Evolutionary conservation across 2,888 invertebrate genomes (phyloP), one percentile per base, ranked within the genome.

Genomic region (Anarsia innoxiella): DNA sequence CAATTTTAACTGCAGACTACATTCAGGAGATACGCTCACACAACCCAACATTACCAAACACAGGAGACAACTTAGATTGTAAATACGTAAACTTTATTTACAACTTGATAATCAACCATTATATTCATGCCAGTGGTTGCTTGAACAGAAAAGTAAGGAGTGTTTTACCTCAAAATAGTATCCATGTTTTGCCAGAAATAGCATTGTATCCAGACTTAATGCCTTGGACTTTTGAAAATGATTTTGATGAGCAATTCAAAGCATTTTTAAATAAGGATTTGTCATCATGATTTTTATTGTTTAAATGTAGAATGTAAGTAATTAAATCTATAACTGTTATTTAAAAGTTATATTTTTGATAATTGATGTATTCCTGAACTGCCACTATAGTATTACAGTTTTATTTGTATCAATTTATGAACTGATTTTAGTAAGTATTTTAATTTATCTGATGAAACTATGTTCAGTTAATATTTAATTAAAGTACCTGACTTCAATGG

Each of bases 1-100:
- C 88, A 4, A 86, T 88, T 36, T 65, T 88, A 45, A 87, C 88
- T 27, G 59, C 71, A 37, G 85, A 76, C 10, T 88, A 88, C 43
- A 53, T 87, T 16, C 66, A 78, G 39, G 73, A 68, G 58, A 84
- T 88, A 38, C 73, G 62, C 45, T 75, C 78, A 5, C 64, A 66
- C 42, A 56, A 56, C 33, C 45, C 67, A 6, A 64, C 62, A 44
- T 54, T 66, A 13, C 73, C 75, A 0, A 79, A 70, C 43, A 76
- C 74, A 12, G 67, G 68, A 43, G 78, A 82, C 43, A 83, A 85
- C 43, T 58, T 85, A 42, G 86, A 86, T 41, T 78, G 73, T 43
- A 77, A 76, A 67, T 85, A 86, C 68, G 84, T 73, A 0, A 76
- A 74, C 44, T 85, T 82, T 45, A 76, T 86, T 34, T 86, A 85